These are phyloP conservation scores for Pachycephala philippinensis DNA, from an alignment of 2,113 vertebrate genomes.

Conservation along the genomic window DNA sequence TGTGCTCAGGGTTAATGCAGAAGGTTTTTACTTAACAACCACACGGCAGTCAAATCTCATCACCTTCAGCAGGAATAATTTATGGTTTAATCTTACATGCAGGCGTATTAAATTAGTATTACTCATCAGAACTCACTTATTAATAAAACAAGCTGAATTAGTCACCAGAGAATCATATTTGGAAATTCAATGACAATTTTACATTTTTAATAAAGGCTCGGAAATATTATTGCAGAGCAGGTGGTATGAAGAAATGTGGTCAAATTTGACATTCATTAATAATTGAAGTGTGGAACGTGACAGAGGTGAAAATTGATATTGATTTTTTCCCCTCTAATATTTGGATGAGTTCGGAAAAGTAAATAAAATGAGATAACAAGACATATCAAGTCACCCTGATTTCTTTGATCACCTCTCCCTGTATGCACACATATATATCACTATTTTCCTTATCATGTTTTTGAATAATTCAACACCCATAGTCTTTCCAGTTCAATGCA, in stretches of 20 bases:
- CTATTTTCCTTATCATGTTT: slow-evolving; percentile 67
- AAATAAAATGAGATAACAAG: slow-evolving; percentile 84
- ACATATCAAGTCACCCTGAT: slow-evolving; percentile 73
- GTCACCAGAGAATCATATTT: slow-evolving; percentile 79
- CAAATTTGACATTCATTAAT: slow-evolving; percentile 86
- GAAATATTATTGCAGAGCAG: slow-evolving; percentile 78
- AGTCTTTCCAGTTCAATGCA: slow-evolving; percentile 80
- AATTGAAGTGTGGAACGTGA: slow-evolving; percentile 77
- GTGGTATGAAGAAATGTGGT: slow-evolving; percentile 73
- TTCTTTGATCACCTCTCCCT: slow-evolving; percentile 71
- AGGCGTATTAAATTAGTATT: slow-evolving; percentile 80
- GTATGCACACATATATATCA: slow-evolving; percentile 65
- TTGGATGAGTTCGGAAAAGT: slow-evolving; percentile 80
- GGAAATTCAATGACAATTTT: slow-evolving; percentile 84
- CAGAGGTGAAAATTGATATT: slow-evolving; percentile 82
- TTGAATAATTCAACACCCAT: slow-evolving; percentile 81
- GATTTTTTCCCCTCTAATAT: slow-evolving; percentile 80
- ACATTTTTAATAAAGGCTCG: slow-evolving; percentile 84
- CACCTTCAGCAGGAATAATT: slow-evolving; percentile 80
- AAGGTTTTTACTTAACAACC: slow-evolving; percentile 52
- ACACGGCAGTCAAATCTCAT: slow-evolving; percentile 66
- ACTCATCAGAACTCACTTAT: slow-evolving; percentile 80
- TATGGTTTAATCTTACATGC: slow-evolving; percentile 83
- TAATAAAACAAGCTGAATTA: slow-evolving; percentile 85
- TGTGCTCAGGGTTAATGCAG: slow-evolving; percentile 56